phyloP scores from a whole-genome alignment of 2,797 vertebrate species.

The Miichthys miiuy region DNA sequence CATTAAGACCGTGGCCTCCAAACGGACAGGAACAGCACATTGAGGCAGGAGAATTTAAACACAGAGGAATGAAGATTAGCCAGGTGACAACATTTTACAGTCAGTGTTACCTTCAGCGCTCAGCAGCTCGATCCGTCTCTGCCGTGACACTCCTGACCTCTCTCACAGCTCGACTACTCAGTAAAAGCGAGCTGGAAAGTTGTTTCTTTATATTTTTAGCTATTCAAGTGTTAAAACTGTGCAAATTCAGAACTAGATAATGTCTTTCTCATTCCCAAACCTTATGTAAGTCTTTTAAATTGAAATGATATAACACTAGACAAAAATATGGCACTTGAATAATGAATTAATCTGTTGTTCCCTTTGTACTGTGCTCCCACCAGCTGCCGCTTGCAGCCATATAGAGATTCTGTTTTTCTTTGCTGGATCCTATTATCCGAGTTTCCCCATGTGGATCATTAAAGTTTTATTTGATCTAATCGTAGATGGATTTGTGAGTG shows the following conservation, averaged over 20 bases:
- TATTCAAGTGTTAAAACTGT: too few relatives aligned
- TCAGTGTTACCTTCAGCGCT: neutral
- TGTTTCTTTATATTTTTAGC: neutral
- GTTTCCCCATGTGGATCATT: constrained; percentile 46
- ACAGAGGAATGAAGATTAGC: constrained; percentile 31
- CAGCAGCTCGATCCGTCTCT: neutral
- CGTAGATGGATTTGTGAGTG: constrained; percentile 51
- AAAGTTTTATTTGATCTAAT: constrained; percentile 60
- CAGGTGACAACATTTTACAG: neutral
- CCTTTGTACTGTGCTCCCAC: neutral
- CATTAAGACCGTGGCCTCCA: constrained; percentile 34
- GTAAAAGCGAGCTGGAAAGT: neutral
- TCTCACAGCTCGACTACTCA: constrained; percentile 8
- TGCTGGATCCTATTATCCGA: constrained; percentile 19
- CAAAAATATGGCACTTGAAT: neutral
- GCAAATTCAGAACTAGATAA: neutral
- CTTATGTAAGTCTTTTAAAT: neutral
- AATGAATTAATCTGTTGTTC: neutral
- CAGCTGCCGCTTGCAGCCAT: constrained; percentile 3
- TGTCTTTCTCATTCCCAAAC: neutral
- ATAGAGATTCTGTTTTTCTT: constrained; percentile 18
- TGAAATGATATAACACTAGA: neutral
- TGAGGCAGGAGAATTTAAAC: constrained; percentile 46
- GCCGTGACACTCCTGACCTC: constrained; percentile 19
- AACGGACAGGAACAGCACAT: constrained; percentile 1